Evolutionary conservation across 2,888 invertebrate species (phyloP).

Genomic region (Phaedon cochleariae): DNA sequence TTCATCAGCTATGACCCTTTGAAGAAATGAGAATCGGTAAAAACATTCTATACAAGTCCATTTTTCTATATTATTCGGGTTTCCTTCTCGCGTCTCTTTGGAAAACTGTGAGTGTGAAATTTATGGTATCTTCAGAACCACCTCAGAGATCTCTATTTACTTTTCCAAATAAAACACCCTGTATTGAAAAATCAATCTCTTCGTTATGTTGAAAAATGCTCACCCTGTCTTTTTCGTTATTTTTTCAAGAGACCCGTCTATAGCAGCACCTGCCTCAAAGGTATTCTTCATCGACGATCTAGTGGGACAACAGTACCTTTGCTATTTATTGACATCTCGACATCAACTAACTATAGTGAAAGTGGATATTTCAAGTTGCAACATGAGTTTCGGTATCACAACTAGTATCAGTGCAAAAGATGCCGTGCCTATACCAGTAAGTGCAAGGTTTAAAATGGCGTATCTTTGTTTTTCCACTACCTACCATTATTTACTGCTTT

Average conservation of each 20-base stretch:
- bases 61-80: too few species aligned
- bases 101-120: too few species aligned
- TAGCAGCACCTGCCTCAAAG: slow-evolving; percentile 71
- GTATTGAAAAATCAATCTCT: not conserved
- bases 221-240: not conserved
- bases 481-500: too few species aligned
- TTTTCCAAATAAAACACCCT: too few species aligned
- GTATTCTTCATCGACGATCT: slow-evolving; percentile 88
- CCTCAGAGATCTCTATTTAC: too few species aligned
- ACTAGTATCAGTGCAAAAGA: slow-evolving; percentile 82
- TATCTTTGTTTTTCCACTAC: not conserved
- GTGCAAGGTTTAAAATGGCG: slow-evolving; percentile 38
- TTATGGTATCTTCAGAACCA: too few species aligned
- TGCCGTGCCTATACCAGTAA: slow-evolving; percentile 79
- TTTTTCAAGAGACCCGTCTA: slow-evolving; percentile 60
- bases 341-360: slow-evolving; percentile 75
- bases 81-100: too few species aligned
- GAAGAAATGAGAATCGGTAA: too few species aligned
- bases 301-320: slow-evolving; percentile 84
- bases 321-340: slow-evolving; percentile 74
- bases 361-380: slow-evolving; percentile 72
- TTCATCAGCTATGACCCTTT: too few species aligned
- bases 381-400: slow-evolving; percentile 78
- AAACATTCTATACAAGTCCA: too few species aligned
- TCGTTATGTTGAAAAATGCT: too few species aligned